Evolutionary conservation across 2,888 invertebrate genomes (phyloP), one percentile per base, ranked within the genome.

Genomic region (Dolomedes plantarius): DNA sequence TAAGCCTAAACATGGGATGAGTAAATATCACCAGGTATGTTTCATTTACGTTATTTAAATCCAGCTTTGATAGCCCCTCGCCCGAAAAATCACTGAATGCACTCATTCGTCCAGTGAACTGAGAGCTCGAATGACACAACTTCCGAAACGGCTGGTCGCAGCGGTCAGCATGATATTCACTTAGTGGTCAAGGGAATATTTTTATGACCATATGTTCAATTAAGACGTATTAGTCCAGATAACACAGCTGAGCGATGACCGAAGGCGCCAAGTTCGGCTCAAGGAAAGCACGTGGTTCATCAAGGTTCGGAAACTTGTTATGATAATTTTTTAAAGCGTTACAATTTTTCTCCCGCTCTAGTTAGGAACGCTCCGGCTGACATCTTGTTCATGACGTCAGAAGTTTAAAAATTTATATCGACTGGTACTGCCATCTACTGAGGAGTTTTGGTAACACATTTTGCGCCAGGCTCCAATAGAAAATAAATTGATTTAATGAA

Each of bases 281-380:
- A 69, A 50, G 28, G 28, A 41, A 75, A 82, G 27, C 82, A 82
- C 82, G 82, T 82, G 82, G 82, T 82, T 75, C 69, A 46, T 75
- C 69, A 75, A 69, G 28, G 74, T 74, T 82, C 71, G 64, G 31
- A 82, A 81, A 82, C 82, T 82, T 76, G 82, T 82, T 82, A 82
- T 75, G 82, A 76, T 82, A 82, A 82, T 82, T 82, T 31, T 68
- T 46, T 32, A 71, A 62, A 23, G 41, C 50, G 50, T 81, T 81
- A 56, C 50, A 76, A 32, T 28, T 69, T 36, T 69, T 68, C 81
- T 64, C 67, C 46, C 64, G 28, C 39, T 31, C 7, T 56, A 32
- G 32, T 41, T 9, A 41, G 46, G 82, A 82, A 82, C 82, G 82
- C 82, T 71, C 16, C n/a, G 39, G 64, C 82, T 82, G 82, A 82